phyloP scores from a whole-genome alignment of 2,888 invertebrate species.

The Schrankia costaestrigalis region DNA sequence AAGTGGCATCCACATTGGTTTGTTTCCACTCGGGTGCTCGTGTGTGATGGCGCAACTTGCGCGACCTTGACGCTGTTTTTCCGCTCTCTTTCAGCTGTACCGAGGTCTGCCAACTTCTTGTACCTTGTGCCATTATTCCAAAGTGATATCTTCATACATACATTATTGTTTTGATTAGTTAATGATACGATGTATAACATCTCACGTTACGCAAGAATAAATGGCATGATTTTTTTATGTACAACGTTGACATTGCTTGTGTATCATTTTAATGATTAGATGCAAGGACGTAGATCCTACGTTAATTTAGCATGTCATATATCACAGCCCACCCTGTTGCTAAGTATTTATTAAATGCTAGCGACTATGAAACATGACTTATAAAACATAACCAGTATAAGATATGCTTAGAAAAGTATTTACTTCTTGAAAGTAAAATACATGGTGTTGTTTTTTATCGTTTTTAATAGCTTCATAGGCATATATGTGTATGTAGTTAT shows the following conservation, averaged over 20 bases:
- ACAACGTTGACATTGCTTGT: conserved; percentile 1
- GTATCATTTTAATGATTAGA: conserved; percentile 15
- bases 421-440: too few relatives aligned
- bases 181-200: background rate
- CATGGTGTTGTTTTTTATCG: too few relatives aligned
- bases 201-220: conserved; percentile 14
- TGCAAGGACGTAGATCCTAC: conserved; percentile 21
- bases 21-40: conserved; percentile 67
- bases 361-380: too few relatives aligned
- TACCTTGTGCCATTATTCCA: conserved; percentile 40
- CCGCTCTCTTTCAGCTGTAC: conserved; percentile 76
- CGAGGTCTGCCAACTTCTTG: conserved; percentile 56
- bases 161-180: background rate
- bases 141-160: conserved; percentile 35
- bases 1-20: conserved; percentile 32
- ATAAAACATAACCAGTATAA: too few relatives aligned
- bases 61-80: conserved; percentile 76
- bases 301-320: conserved; percentile 18
- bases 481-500: conserved; percentile 4
- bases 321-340: conserved; percentile 24
- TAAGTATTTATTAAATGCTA: conserved; percentile 14
- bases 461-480: background rate
- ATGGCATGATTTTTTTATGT: conserved; percentile 11
- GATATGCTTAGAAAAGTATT: too few relatives aligned
- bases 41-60: conserved; percentile 54